These are phyloP conservation scores for Lasiurus cinereus DNA, from an alignment of 2,113 vertebrate genomes.

Conservation along the genomic window DNA sequence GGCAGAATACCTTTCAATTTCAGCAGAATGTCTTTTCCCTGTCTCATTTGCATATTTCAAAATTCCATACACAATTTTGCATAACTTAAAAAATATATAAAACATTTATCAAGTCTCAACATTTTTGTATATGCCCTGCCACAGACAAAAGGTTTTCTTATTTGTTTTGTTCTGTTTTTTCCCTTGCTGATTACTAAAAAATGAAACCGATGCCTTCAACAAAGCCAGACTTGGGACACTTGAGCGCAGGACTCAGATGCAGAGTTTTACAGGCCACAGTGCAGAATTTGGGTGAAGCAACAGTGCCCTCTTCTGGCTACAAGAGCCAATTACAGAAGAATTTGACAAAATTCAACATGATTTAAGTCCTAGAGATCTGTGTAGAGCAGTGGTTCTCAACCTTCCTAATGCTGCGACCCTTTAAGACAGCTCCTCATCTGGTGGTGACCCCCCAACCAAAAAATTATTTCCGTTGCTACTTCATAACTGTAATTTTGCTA, in stretches of 20 bases:
- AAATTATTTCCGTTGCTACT: no score
- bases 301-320: constrained; percentile 52
- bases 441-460: no score
- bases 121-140: background rate
- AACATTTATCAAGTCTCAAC: background rate
- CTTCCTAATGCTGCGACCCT: no score
- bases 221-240: background rate
- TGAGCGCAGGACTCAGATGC: accelerated
- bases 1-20: background rate
- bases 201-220: background rate
- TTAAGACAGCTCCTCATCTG: no score
- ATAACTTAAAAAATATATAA: constrained; percentile 19
- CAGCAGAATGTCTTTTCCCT: background rate
- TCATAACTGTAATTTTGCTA: no score
- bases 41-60: background rate
- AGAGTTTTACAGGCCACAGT: accelerated
- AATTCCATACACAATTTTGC: background rate
- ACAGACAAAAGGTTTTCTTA: background rate
- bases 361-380: background rate
- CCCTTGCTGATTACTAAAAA: background rate
- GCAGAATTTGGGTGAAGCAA: constrained; percentile 15
- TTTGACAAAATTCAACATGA: background rate
- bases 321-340: background rate
- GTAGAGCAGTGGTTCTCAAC: no score
- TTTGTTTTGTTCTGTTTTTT: background rate